Evolutionary conservation across 2,888 invertebrate species (phyloP), one percentile per base, ranked within the genome.

Genomic region (Drosophila rellima): DNA sequence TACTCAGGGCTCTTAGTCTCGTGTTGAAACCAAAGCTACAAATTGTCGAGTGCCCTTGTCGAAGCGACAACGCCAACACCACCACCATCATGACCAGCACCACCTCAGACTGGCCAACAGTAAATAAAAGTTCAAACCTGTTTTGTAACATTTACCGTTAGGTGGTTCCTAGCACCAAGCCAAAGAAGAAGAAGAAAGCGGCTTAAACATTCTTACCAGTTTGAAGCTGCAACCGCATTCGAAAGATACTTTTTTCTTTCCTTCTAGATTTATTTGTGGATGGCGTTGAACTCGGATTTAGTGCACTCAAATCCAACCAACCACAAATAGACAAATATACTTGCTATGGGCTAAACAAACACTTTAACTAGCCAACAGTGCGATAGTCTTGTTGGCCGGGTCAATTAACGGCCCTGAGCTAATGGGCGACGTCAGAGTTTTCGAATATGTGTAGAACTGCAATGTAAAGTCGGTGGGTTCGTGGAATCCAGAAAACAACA

Each of bases 31-130:
- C 40, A 23, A 6, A 42, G 80, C 63, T 51, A 52, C 48, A 50
- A 78, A 51, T 64, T 77, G 48, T 65, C 63, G 69, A 63, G 54
- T 65, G 78, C 83, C 86, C 86, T 86, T 86, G 76, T 65, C 23
- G 72, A 40, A 39, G 57, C 11, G 29, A n/a, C 31, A 40, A 40
- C 33, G 35, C 51, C 77, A 57, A 55, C 35, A 35, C 23, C 29
- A 55, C 6, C 52, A 52, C 11, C 37, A 29, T 5, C 29, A 40
- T 17, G 5, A 52, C 29, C 42, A 54, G 13, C 37, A 29, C 29
- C 52, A 42, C 31, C 54, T 20, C 31, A 47, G 37, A 48, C 56
- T 70, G 70, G 10, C 31, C 67, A 31, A 59, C 18, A 50, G 61
- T 60, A 75, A 79, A 62, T 66, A 39, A 59, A 74, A 48, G 23